Evolutionary conservation across 2,797 vertebrate species (phyloP).

Genomic region (Lacerta agilis): DNA sequence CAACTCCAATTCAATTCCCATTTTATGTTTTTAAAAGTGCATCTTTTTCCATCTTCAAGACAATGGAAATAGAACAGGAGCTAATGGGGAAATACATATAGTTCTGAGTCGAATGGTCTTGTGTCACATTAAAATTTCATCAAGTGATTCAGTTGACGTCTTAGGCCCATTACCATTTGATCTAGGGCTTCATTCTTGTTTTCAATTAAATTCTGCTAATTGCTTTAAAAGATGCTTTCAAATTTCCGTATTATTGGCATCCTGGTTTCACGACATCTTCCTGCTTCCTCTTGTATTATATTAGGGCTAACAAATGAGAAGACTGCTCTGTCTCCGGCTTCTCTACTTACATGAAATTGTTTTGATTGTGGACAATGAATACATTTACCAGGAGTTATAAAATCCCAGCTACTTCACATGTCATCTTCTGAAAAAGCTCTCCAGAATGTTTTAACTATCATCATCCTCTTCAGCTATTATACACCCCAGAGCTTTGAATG

Average conservation of each 20-base stretch:
- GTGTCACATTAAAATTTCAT: neutral
- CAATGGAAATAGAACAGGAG: neutral
- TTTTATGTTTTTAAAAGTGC: neutral
- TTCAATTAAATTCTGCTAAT: constrained; percentile 22
- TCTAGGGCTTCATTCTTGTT: constrained; percentile 26
- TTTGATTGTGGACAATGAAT: constrained; percentile 46
- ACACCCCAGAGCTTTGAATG: constrained; percentile 57
- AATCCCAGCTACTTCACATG: constrained; percentile 55
- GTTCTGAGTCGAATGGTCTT: neutral
- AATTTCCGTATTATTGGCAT: constrained; percentile 52
- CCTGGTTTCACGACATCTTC: constrained; percentile 26
- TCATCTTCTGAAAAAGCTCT: constrained; percentile 48
- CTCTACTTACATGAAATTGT: constrained; percentile 43
- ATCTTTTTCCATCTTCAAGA: neutral
- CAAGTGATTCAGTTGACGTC: neutral
- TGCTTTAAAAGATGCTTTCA: constrained; percentile 37
- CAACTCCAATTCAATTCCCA: neutral
- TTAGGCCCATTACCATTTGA: neutral
- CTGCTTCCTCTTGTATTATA: constrained; percentile 31
- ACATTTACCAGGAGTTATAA: constrained; percentile 52
- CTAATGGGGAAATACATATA: neutral
- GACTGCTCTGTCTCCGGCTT: constrained; percentile 28
- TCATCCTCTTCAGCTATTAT: constrained; percentile 54
- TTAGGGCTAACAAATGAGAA: constrained; percentile 45
- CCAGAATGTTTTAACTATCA: constrained; percentile 50